phyloP scores from a whole-genome alignment of 2,888 invertebrate genomes.

The Coelogynopora nodosa region DNA sequence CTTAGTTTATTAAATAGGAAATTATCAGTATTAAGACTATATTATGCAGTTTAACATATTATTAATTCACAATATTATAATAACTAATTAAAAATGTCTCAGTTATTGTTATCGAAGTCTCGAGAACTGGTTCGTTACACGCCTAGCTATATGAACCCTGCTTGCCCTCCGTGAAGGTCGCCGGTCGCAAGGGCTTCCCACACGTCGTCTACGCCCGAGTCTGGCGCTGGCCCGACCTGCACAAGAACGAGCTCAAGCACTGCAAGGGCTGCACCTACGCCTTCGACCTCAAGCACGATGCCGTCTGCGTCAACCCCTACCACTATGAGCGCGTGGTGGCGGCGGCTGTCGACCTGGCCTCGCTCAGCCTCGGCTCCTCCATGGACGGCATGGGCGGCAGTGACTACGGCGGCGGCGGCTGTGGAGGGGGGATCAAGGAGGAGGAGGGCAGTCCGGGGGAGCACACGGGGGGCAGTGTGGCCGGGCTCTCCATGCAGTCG shows the following conservation, averaged over 20 bases:
- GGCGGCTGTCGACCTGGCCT: constrained; percentile 63
- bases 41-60: too few species aligned
- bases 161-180: constrained; percentile 10
- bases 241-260: constrained; percentile 97
- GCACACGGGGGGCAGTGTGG: not conserved
- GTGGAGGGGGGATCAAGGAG: not conserved
- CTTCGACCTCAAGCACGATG: constrained; percentile 97
- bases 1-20: too few species aligned
- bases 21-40: too few species aligned
- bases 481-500: not conserved
- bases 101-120: too few species aligned
- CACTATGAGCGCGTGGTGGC: constrained; percentile 98
- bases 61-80: too few species aligned
- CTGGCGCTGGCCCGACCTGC: constrained; percentile 98
- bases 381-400: not conserved
- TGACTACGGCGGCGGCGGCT: not conserved
- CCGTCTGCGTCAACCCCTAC: constrained; percentile 98
- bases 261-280: constrained; percentile 95
- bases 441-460: not conserved
- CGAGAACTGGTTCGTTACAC: too few species aligned
- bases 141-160: too few species aligned
- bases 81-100: too few species aligned
- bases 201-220: constrained; percentile 97
- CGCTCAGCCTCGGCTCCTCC: not conserved
- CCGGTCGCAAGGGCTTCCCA: constrained; percentile 35